A percentile compares a stretch with the other conserved stretches of the same genome.
phyloP scores from a whole-genome alignment of 2,113 vertebrate genomes.

The Dromas ardeola region DNA sequence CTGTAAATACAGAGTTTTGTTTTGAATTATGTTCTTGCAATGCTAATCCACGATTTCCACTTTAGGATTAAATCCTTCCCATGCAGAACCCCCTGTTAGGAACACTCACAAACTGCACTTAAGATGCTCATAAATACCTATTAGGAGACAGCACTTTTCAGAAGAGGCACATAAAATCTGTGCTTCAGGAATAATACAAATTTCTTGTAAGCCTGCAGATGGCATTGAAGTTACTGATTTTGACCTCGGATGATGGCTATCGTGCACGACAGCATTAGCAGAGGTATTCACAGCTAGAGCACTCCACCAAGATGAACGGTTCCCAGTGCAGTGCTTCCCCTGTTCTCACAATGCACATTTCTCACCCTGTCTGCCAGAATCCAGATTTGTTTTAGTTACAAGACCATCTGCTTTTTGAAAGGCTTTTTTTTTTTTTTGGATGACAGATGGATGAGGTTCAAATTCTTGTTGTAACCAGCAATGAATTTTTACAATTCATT shows the following conservation, averaged over 20 bases:
- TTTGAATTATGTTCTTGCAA: not conserved
- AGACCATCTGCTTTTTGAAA: conserved; percentile 59
- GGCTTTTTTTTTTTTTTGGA: not conserved
- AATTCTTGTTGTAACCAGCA: conserved; percentile 26
- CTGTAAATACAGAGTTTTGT: not conserved
- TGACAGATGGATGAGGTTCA: conserved; percentile 50
- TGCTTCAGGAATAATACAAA: not conserved
- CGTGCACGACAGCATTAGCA: not conserved
- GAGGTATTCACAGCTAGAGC: not conserved
- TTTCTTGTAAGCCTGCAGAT: not conserved
- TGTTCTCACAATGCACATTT: not conserved
- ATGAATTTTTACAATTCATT: conserved; percentile 57
- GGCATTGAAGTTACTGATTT: not conserved
- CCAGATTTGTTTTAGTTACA: conserved; percentile 54
- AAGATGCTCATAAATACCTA: not conserved
- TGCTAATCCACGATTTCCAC: not conserved
- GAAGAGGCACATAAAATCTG: not conserved
- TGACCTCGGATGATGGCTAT: not conserved
- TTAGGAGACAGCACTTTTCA: not conserved
- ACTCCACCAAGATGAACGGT: not conserved
- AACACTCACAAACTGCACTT: not conserved
- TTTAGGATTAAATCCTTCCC: not conserved
- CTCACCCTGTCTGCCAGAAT: conserved; percentile 52
- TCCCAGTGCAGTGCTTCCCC: not conserved
- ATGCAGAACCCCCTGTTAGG: not conserved